A percentile compares a stretch with the other conserved stretches of the same genome.
These are phyloP conservation scores for Hydrochoerus hydrochaeris DNA, from an alignment of 2,113 vertebrate species.

Conservation along the genomic window DNA sequence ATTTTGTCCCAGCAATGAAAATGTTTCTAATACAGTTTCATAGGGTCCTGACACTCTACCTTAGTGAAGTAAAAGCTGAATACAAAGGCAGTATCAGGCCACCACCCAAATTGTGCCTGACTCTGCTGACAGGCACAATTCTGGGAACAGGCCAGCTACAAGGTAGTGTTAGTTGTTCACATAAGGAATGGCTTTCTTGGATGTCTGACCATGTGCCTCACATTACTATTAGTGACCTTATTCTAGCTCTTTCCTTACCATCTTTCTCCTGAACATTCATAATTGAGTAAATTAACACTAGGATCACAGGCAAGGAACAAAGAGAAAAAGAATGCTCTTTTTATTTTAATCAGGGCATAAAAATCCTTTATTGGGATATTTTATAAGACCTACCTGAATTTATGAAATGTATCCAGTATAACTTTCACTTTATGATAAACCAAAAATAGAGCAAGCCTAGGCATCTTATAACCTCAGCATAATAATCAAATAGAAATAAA, in stretches of 20 bases:
- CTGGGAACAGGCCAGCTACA: neutral
- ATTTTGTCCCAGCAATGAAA: neutral
- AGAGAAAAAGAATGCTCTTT: neutral
- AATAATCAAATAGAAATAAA: neutral
- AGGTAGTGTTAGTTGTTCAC: neutral
- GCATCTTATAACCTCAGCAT: neutral
- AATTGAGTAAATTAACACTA: neutral
- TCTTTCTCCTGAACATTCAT: neutral
- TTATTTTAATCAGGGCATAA: neutral
- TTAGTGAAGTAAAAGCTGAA: neutral
- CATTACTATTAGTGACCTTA: accelerated
- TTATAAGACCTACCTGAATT: neutral
- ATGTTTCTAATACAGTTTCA: neutral
- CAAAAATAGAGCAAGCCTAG: neutral
- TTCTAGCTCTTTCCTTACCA: neutral
- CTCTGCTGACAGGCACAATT: neutral
- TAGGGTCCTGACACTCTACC: neutral
- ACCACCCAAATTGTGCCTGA: neutral
- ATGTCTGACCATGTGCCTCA: neutral
- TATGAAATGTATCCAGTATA: neutral
- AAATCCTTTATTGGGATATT: neutral
- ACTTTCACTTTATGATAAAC: neutral
- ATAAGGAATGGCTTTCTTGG: neutral
- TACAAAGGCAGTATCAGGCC: neutral
- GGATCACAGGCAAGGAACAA: neutral